Evolutionary conservation across 1,140 invertebrate species (phyloP).

Genomic region (Camponotus floridanus): DNA sequence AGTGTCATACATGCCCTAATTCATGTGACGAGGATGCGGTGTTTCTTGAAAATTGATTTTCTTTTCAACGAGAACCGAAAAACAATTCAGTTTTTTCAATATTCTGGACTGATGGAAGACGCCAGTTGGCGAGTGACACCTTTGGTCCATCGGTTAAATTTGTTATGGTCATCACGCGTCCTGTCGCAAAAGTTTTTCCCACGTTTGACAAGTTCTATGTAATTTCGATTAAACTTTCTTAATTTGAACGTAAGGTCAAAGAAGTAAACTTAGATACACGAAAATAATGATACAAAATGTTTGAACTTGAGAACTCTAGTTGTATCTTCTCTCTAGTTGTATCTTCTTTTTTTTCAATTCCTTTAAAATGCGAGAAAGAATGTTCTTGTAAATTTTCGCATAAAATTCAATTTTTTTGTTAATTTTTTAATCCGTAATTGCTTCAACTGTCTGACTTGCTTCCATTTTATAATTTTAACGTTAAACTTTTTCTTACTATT

Average conservation of each 20-base stretch:
- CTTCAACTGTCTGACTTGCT: too few relatives aligned
- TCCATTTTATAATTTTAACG: too few relatives aligned
- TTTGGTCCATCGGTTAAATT: slow-evolving; percentile 45
- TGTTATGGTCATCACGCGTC: slow-evolving; percentile 70
- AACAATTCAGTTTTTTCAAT: slow-evolving; percentile 73
- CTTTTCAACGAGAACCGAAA: slow-evolving; percentile 25
- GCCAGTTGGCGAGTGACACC: slow-evolving; percentile 65
- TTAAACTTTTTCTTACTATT: neutral
- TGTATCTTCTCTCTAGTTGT: slow-evolving; percentile 3
- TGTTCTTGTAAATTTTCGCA: neutral
- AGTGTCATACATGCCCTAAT: neutral
- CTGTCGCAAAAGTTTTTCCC: slow-evolving; percentile 60
- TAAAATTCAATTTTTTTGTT: neutral
- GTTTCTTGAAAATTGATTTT: slow-evolving; percentile 42
- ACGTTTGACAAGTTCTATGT: slow-evolving; percentile 47
- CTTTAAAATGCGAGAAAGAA: too few relatives aligned
- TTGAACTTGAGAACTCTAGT: slow-evolving; percentile 43
- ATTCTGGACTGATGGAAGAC: slow-evolving; percentile 43
- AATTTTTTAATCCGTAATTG: neutral
- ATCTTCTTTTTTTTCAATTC: neutral
- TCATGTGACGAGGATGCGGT: neutral
- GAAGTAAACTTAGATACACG: slow-evolving; percentile 12
- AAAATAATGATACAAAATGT: slow-evolving; percentile 62
- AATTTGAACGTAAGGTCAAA: slow-evolving; percentile 62
- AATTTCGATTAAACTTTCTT: slow-evolving; percentile 71